Evolutionary conservation across 2,113 vertebrate genomes (phyloP), one percentile per base, ranked within the genome.

Genomic region (Barnardius zonarius): DNA sequence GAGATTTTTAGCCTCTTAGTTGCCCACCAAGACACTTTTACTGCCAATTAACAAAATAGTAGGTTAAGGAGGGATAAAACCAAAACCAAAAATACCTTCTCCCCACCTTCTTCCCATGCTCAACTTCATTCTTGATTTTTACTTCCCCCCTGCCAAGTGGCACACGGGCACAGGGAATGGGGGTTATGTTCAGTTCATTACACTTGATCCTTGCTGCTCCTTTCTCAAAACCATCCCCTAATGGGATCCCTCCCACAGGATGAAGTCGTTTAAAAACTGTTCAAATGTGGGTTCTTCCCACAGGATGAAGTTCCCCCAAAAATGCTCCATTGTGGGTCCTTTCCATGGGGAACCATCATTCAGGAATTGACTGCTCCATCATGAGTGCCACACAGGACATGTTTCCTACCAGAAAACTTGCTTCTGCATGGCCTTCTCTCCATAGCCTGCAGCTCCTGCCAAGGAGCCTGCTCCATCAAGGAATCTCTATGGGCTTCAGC

Each of bases 391-490:
- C 49, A 66, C 6, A 41, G 35, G 25, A 31, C 37, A 31, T 18
- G 17, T 3, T 33, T 82, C 11, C 10, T 74, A 27, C 2, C 44
- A 61, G 33, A 68, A 75, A 52, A 28, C 23, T 12, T 68, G 43
- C 16, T 43, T 37, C 49, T 59, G 5, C 6, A 3, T 33, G 11
- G 51, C 6, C 5, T 82, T 2, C 14, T 67, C 22, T 59, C 43
- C 14, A 33, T 18, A 27, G 31, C 17, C 35, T 43, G 8, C 61
- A 37, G 44, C 20, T 31, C 31, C 17, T 49, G 7, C 31, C 14
- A 41, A 13, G 31, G 22, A 35, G 20, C 13, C 7, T 23, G 11
- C 14, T 75, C 27, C 0, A 0, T 39, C 2, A 0, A 16, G 9
- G 33, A 12, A 5, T 28, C 11, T 24, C 14, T 28, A 7, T 37